Evolutionary conservation across 2,888 invertebrate species (phyloP).

Genomic region (Ischnura elegans): DNA sequence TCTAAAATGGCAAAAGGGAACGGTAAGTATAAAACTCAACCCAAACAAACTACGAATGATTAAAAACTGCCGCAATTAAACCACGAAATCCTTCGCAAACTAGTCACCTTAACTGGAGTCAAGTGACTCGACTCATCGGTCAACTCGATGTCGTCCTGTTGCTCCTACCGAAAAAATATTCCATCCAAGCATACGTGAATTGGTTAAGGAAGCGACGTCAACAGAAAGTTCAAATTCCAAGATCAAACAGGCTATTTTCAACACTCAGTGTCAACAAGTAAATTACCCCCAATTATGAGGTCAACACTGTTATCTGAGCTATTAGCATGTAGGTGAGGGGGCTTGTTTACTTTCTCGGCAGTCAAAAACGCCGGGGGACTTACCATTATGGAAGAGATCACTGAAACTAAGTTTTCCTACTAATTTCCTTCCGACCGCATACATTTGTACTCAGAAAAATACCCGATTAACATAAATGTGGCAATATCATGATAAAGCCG

Average conservation of each 20-base stretch:
- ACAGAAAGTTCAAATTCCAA: not conserved
- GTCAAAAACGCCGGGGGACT: not conserved
- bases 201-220: not conserved
- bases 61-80: not conserved
- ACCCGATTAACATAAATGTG: not conserved
- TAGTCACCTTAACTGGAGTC: constrained; percentile 58
- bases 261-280: constrained; percentile 30
- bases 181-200: not conserved
- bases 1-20: constrained; percentile 10
- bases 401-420: not conserved
- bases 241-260: not conserved
- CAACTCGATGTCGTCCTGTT: constrained; percentile 35
- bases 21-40: not conserved
- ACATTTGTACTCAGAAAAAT: not conserved
- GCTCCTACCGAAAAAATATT: not conserved
- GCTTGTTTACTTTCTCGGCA: constrained; percentile 45
- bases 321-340: constrained; percentile 8
- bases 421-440: not conserved
- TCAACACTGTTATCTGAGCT: constrained; percentile 35
- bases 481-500: not conserved
- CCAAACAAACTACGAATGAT: not conserved
- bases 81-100: not conserved
- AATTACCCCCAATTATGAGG: not conserved
- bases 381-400: constrained; percentile 6
- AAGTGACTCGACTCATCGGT: constrained; percentile 60